A percentile compares a stretch with the other conserved stretches of the same genome.
Evolutionary conservation across 1,140 invertebrate species (phyloP).

Genomic region (Drosophila ambigua): DNA sequence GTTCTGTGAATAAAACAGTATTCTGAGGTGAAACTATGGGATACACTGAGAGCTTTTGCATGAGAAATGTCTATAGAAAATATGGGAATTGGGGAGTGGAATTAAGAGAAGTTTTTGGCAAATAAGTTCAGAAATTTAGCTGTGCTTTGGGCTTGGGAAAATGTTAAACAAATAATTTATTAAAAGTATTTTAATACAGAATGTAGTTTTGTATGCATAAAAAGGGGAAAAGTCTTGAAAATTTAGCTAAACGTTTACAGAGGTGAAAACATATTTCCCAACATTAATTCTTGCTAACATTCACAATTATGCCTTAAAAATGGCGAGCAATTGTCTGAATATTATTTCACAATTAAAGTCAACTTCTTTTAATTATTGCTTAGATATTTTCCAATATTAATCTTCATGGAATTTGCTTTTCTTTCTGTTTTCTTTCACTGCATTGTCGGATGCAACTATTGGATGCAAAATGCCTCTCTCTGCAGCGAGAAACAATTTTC

Average conservation of each 20-base stretch:
- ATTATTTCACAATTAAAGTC: neutral
- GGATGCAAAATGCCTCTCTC: constrained; percentile 56
- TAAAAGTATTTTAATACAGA: too few species aligned
- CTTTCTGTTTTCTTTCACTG: constrained; percentile 21
- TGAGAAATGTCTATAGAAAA: neutral
- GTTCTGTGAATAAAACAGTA: constrained; percentile 36
- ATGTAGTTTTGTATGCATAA: too few species aligned
- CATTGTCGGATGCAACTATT: constrained; percentile 69
- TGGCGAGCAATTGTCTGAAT: too few species aligned
- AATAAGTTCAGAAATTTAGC: too few species aligned
- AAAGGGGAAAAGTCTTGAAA: too few species aligned
- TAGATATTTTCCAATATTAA: neutral
- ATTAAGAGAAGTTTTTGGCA: too few species aligned
- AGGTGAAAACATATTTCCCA: too few species aligned
- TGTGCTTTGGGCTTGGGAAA: too few species aligned
- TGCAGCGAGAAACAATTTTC: constrained; percentile 76
- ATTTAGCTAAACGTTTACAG: too few species aligned
- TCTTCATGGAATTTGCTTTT: neutral
- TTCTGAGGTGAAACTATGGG: constrained; percentile 45
- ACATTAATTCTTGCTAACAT: neutral
- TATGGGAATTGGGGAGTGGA: neutral
- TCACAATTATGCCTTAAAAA: neutral
- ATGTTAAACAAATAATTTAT: too few species aligned
- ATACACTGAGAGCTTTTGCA: constrained; percentile 22
- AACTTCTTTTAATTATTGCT: neutral